Evolutionary conservation across 2,113 vertebrate species (phyloP).

Genomic region (Zosterops pallidus): DNA sequence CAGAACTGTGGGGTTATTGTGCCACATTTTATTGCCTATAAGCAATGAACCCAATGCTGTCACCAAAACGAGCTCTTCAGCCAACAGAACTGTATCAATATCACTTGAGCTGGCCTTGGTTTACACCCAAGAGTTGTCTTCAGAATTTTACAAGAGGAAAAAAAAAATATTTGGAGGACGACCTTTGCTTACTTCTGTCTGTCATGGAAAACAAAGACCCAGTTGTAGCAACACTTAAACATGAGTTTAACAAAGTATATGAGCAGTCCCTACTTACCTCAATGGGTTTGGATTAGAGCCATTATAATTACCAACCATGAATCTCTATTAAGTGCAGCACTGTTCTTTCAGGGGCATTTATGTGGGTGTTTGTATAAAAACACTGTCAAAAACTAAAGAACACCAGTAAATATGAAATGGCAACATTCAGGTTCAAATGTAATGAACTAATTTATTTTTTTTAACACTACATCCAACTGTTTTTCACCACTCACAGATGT

Average conservation of each 20-base stretch:
- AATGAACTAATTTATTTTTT: constrained; percentile 65
- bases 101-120: not conserved
- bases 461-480: constrained; percentile 32
- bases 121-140: not conserved
- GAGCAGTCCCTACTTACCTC: constrained; percentile 27
- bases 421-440: constrained; percentile 46
- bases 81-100: not conserved
- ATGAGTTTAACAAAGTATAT: not conserved
- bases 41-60: not conserved
- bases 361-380: constrained; percentile 58
- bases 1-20: not conserved
- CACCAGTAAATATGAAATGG: constrained; percentile 39
- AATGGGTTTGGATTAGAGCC: constrained; percentile 26
- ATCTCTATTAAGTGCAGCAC: constrained; percentile 28
- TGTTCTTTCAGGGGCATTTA: constrained; percentile 38
- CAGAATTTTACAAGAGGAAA: not conserved
- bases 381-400: constrained; percentile 47
- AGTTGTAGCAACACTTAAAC: not conserved
- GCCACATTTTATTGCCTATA: not conserved
- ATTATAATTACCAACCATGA: constrained; percentile 21
- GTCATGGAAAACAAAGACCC: not conserved
- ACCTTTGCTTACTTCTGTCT: not conserved
- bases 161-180: not conserved
- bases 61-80: not conserved
- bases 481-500: constrained; percentile 41